Base-by-base conservation (phyloP, 2,797 vertebrate species). In the Yasuhikotakia modesta region DNA sequence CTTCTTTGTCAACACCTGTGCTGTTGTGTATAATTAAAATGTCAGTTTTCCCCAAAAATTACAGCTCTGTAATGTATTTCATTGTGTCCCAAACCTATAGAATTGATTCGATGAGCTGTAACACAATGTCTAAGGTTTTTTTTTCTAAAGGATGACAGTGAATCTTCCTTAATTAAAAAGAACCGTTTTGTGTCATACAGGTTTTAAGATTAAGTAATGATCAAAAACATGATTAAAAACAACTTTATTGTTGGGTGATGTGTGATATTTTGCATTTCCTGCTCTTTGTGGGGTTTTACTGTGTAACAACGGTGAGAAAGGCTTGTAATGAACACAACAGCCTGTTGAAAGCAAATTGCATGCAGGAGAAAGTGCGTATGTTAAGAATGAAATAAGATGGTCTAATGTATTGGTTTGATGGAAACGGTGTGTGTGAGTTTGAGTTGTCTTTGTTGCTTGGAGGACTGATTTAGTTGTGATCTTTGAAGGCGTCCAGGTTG, bases 401-500 rank as follows among this genome's bases (percentile, higher is more conserved):
- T 45, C 55, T 76, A 3, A 14, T 69, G 76, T 46, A 45, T 55
- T 64, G 50, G 32, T 55, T 27, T 77, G 43, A 4, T 6, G 27
- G 77, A 53, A 12, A 73, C 32, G 45, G 67, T 13, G 46, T 65
- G 61, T 81, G 27, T 32, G 30, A 27, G 22, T 14, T 69, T 39
- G 48, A 2, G 58, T 78, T 50, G 68, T 46, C 22, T 70, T 64
- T 73, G 69, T 30, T 64, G 79, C 52, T 21, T 17, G 13, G 16
- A 53, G 55, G 30, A 19, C 16, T 21, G 53, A 66, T 43, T 83
- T 84, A 89, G 43, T 83, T 5, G 24, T 86, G 83, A 39, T 82
- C 85, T 71, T 85, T 84, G 81, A 87, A 87, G 80, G 86, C 85
- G 24, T 89, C 88, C 83, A 89, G 77, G 88, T 94, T 91, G 70